A percentile compares a stretch with the other conserved stretches of the same genome.
phyloP scores from a whole-genome alignment of 2,113 vertebrate genomes.

The Pachyramphus minor region DNA sequence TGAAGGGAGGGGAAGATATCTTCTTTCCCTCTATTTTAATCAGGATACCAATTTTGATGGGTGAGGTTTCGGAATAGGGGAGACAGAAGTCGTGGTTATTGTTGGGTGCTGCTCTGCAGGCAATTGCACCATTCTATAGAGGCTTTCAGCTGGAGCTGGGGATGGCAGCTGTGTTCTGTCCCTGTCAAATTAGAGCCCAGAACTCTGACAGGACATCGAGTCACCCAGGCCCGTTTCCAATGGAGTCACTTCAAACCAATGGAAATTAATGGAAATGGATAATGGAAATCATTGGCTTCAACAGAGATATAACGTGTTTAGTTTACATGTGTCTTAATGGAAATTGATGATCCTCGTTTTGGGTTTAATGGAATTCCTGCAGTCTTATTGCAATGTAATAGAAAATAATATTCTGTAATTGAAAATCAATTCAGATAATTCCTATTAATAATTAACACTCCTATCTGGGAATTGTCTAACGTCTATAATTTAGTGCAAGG shows the following conservation, averaged over 20 bases:
- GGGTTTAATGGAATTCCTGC: constrained; percentile 67
- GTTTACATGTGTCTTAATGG: constrained; percentile 39
- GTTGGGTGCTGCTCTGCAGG: background rate
- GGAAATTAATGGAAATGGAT: constrained; percentile 34
- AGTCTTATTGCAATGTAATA: constrained; percentile 55
- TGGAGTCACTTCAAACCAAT: constrained; percentile 14
- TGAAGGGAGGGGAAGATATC: accelerated
- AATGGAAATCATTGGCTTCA: constrained; percentile 41
- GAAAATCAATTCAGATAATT: constrained; percentile 75
- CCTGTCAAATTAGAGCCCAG: background rate
- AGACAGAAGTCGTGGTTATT: background rate
- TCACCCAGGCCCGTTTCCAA: background rate
- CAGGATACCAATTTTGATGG: background rate
- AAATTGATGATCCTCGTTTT: constrained; percentile 69
- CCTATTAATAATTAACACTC: constrained; percentile 73
- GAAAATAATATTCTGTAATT: constrained; percentile 71
- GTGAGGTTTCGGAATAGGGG: background rate
- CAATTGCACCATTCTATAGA: background rate
- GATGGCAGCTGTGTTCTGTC: background rate
- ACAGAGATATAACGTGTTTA: constrained; percentile 11
- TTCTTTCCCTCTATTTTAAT: background rate
- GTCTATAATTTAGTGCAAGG: constrained; percentile 57
- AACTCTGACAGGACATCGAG: background rate
- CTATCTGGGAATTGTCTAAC: constrained; percentile 29
- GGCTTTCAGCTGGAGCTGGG: background rate